Evolutionary conservation across 1,140 invertebrate genomes (phyloP).

Genomic region (Berghia stephanieae): DNA sequence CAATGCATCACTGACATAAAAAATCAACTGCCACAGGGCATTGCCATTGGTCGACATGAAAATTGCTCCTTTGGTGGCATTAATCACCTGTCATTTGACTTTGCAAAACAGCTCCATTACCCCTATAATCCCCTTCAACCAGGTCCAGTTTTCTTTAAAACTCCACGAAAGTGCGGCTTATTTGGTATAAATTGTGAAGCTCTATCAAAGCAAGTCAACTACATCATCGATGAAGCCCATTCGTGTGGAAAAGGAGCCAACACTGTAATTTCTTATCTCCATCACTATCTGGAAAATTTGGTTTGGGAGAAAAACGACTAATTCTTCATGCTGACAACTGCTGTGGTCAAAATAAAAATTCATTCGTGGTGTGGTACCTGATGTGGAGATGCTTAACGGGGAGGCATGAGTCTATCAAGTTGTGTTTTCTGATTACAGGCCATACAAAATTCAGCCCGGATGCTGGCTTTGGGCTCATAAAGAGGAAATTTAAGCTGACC

Average conservation of each 20-base stretch:
- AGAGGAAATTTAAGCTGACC: background rate
- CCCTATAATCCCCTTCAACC: constrained; percentile 44
- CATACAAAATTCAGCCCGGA: constrained; percentile 30
- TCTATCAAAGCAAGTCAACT: constrained; percentile 33
- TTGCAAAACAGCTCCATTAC: constrained; percentile 46
- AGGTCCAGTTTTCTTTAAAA: constrained; percentile 46
- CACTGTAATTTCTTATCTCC: constrained; percentile 31
- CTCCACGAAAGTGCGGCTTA: constrained; percentile 43
- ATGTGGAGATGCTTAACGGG: constrained; percentile 5
- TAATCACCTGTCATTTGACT: constrained; percentile 36
- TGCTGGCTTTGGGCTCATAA: constrained; percentile 28
- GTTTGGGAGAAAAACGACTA: constrained; percentile 34
- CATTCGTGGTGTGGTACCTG: constrained; percentile 12
- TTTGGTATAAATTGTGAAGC: constrained; percentile 46
- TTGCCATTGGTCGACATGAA: background rate
- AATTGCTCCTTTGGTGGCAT: background rate
- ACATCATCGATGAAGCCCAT: constrained; percentile 41
- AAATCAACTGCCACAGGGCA: background rate
- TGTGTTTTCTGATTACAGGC: constrained; percentile 26
- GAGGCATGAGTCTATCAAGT: background rate
- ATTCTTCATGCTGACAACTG: constrained; percentile 38
- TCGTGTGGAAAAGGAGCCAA: constrained; percentile 37
- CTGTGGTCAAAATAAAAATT: constrained; percentile 40
- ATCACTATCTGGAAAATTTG: constrained; percentile 40
- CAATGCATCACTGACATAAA: background rate